Evolutionary conservation across 1,140 invertebrate species (phyloP), one percentile per base, ranked within the genome.

Genomic region (Thereuonema tuberculata): DNA sequence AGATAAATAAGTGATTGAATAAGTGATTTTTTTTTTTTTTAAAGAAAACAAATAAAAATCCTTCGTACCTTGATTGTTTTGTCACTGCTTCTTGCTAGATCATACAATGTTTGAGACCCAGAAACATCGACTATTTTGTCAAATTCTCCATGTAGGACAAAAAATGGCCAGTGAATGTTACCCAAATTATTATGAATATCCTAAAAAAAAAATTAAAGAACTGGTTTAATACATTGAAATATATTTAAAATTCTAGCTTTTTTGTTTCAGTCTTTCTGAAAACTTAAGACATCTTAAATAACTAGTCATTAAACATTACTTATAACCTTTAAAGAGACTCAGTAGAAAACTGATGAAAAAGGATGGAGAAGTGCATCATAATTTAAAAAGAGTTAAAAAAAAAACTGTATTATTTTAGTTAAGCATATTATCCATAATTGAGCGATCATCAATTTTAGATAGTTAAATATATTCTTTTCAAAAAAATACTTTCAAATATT

Each of bases 1-100:
- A 5, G 17, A 17, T 37, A 37, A 37, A 37, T 37, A 37, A 37
- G 31, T 5, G 5, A 37, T 17, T 9, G 31, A 9, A 37, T 17
- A 9, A 37, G 31, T 5, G 5, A 9, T 37, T 5, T 9, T 17
- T 17, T 9, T 37, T 17, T 37, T 37, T 37, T 37, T 37, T 37
- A 37, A 37, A 17, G 5, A 37, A 9, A 5, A 37, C 5, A 37
- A 5, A 9, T 37, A 5, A 37, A 37, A 9, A 9, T 9, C 5
- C 5, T 37, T 17, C 37, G 53, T 56, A 71, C 71, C 65, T 71
- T 70, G 17, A 71, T 49, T 2, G 67, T 65, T 48, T 72, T 72
- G 43, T 72, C 70, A 28, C 52, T 62, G 23, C 68, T 70, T 21
- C 52, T 31, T 14, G 68, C 64, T 23, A 64, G 58, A 12, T 71